Evolutionary conservation across 2,888 invertebrate genomes (phyloP).

Genomic region (Eupithecia subfuscata): DNA sequence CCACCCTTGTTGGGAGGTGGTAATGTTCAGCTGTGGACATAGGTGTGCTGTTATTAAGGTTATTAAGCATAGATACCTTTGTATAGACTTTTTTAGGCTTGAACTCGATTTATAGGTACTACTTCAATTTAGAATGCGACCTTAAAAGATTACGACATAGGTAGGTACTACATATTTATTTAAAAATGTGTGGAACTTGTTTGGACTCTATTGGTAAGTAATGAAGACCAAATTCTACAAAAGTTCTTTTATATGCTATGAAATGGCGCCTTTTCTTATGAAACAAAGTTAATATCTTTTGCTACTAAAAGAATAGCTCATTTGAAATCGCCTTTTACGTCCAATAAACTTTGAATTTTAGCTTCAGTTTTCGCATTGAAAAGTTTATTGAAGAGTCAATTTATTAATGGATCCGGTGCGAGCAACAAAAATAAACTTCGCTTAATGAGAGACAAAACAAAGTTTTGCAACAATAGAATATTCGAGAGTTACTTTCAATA

Average conservation of each 20-base stretch:
- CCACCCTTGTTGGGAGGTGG: background rate
- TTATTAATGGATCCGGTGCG: slow-evolving; percentile 27
- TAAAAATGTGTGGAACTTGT: background rate
- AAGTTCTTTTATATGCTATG: slow-evolving; percentile 2
- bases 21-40: too few relatives aligned
- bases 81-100: background rate
- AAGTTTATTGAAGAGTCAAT: slow-evolving; percentile 26
- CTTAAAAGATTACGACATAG: background rate
- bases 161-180: background rate
- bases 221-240: background rate
- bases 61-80: background rate
- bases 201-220: background rate
- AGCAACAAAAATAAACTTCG: slow-evolving; percentile 29
- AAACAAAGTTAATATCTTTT: background rate
- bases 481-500: slow-evolving; percentile 21
- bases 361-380: slow-evolving; percentile 13
- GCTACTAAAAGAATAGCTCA: slow-evolving; percentile 7
- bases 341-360: slow-evolving; percentile 24
- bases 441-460: slow-evolving; percentile 25
- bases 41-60: too few relatives aligned
- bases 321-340: slow-evolving; percentile 12
- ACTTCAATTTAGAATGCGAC: background rate
- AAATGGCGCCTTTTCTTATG: background rate
- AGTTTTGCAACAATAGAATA: slow-evolving; percentile 28
- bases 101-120: background rate